A percentile compares a stretch with the other conserved stretches of the same genome.
phyloP scores from a whole-genome alignment of 2,797 vertebrate genomes.

The Tenualosa thibaudeaui region DNA sequence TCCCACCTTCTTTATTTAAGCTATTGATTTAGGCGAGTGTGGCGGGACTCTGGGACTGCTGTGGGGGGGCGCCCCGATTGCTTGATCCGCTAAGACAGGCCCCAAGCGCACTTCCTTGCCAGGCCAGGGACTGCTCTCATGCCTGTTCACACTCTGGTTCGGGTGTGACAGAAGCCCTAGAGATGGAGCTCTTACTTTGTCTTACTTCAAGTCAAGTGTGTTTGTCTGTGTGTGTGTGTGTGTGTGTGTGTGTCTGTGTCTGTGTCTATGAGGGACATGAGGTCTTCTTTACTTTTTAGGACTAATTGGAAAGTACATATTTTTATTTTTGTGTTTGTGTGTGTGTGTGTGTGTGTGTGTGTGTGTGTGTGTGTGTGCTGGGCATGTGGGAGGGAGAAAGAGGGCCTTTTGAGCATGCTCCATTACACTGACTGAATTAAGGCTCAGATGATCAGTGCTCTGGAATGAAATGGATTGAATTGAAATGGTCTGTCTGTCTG shows the following conservation, averaged over 20 bases:
- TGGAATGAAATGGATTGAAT: neutral
- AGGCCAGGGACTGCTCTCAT: neutral
- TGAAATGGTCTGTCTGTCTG: neutral
- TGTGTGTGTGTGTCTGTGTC: conserved; percentile 1
- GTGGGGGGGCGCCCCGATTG: neutral
- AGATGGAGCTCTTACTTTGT: neutral
- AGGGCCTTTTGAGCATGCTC: neutral
- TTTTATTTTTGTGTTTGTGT: neutral
- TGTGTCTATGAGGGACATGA: neutral
- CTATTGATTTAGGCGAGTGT: neutral
- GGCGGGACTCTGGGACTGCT: neutral
- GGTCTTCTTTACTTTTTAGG: no score
- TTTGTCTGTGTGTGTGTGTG: neutral
- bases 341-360: neutral
- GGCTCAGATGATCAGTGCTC: neutral
- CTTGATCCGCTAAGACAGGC: neutral
- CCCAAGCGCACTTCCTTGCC: neutral
- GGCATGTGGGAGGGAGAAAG: neutral
- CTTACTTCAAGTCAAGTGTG: neutral
- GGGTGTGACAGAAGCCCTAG: neutral
- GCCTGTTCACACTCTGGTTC: neutral
- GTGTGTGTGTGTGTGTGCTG: neutral
- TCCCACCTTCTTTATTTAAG: neutral
- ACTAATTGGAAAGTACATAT: neutral
- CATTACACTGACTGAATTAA: neutral